Percentiles rank a stretch among this genome's conserved stretches.
Evolutionary conservation across 2,888 invertebrate species (phyloP).

Genomic region (Stegana nigrithorax): DNA sequence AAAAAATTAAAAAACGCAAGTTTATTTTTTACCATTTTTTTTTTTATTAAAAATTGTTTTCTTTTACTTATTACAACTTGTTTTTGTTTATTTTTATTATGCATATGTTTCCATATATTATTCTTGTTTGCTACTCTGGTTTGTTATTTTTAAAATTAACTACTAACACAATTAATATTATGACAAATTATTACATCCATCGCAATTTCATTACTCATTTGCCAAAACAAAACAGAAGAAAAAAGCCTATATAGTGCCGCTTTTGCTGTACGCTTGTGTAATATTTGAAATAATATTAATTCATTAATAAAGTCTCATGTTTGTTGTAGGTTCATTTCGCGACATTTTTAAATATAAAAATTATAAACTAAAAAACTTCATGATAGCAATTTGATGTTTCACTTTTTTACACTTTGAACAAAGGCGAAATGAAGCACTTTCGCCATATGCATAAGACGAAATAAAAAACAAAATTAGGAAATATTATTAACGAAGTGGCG

Average conservation of each 20-base stretch:
- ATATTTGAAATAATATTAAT: constrained; percentile 11
- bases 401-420: no score
- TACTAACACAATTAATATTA: constrained; percentile 13
- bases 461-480: no score
- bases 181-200: constrained; percentile 5
- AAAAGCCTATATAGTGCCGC: no score
- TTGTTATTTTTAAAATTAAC: no score
- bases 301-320: constrained; percentile 12
- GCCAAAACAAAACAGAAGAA: no score
- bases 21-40: constrained; percentile 10
- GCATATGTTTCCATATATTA: neutral
- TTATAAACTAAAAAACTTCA: constrained; percentile 4
- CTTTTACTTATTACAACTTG: constrained; percentile 8
- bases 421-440: neutral
- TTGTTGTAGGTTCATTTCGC: neutral
- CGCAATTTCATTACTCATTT: no score
- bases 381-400: neutral
- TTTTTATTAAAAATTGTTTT: constrained; percentile 7
- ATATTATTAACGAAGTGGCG: neutral
- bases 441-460: no score
- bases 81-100: neutral
- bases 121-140: no score
- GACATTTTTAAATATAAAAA: neutral
- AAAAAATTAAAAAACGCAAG: neutral
- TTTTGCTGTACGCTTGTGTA: neutral